phyloP scores from a whole-genome alignment of 53 echinoderm and acorn worm genomes.

The Zoroaster sp. region DNA sequence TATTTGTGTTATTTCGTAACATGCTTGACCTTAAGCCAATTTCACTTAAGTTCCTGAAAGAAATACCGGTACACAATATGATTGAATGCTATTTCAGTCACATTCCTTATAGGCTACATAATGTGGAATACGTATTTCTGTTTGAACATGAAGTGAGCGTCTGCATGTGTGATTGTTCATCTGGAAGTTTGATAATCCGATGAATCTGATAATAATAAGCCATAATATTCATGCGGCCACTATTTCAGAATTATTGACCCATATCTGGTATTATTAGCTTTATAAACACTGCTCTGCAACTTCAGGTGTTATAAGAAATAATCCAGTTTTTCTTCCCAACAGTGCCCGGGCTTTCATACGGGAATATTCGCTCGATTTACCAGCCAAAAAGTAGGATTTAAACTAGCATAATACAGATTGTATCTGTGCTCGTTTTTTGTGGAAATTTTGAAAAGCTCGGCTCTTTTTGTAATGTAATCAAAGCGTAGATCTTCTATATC shows the following conservation, averaged over 20 bases:
- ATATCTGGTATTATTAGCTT: not conserved
- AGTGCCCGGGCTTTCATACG: not conserved
- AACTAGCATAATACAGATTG: constrained; percentile 34
- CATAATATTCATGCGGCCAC: not conserved
- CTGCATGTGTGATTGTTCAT: not conserved
- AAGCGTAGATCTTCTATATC: not conserved
- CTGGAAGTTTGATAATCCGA: not conserved
- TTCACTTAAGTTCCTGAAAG: too few species aligned
- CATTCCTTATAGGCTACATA: too few species aligned
- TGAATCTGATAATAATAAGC: not conserved
- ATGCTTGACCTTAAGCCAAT: too few species aligned
- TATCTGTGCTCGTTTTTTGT: constrained; percentile 35
- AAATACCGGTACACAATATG: too few species aligned
- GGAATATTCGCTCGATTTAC: constrained; percentile 30
- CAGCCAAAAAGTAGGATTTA: not conserved
- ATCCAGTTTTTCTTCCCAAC: not conserved
- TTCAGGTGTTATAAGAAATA: not conserved
- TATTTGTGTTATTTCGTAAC: too few species aligned
- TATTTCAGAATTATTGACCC: not conserved
- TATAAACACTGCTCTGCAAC: not conserved
- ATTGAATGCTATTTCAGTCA: too few species aligned
- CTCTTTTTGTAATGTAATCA: constrained; percentile 28
- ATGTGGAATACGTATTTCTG: too few species aligned
- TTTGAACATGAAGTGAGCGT: too few species aligned
- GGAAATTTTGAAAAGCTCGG: not conserved